These are phyloP conservation scores for Aegithalos caudatus DNA, from an alignment of 2,113 vertebrate genomes.

Conservation along the genomic window DNA sequence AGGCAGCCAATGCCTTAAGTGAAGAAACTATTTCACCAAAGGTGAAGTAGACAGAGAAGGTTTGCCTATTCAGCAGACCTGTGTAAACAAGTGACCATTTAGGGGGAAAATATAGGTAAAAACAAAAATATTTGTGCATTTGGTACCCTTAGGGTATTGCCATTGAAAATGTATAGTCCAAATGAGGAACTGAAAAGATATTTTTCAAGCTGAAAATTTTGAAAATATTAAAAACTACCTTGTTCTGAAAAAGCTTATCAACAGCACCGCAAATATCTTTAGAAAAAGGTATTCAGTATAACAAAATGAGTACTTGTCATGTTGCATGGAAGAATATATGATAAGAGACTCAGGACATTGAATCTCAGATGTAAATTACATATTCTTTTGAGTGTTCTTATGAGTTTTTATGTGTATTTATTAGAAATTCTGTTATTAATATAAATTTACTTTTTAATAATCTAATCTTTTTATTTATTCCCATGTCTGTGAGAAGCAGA, in stretches of 20 bases:
- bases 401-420: background rate
- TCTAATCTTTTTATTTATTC: background rate
- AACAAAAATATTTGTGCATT: background rate
- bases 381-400: background rate
- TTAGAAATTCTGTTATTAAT: background rate
- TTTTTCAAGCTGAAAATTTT: background rate
- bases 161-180: background rate
- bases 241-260: background rate
- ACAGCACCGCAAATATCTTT: background rate
- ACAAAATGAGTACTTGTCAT: background rate
- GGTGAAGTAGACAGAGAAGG: background rate
- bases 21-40: background rate
- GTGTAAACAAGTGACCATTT: background rate
- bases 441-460: background rate
- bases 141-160: background rate
- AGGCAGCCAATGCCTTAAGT: background rate
- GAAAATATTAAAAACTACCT: background rate
- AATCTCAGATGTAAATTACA: background rate
- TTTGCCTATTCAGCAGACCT: background rate
- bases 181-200: background rate
- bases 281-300: background rate
- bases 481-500: background rate
- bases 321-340: background rate
- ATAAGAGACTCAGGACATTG: background rate
- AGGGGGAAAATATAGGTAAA: background rate